Conservation (phyloP, 2,888 invertebrate species). For the Nipponacmea schrenckii region DNA sequence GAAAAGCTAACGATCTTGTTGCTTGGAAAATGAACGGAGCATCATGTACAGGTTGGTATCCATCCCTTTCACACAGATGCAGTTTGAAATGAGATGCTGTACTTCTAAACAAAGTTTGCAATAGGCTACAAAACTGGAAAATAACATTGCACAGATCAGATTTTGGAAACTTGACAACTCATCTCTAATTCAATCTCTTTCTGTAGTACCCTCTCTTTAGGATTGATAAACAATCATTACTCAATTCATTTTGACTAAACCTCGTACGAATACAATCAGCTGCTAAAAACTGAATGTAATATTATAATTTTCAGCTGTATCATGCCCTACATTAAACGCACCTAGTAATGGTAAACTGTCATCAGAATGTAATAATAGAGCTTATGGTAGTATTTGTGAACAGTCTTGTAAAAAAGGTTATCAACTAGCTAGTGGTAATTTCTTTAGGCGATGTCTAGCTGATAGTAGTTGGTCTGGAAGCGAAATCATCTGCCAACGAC, state of each 20-base stretch:
- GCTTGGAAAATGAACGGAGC: constrained; percentile 34
- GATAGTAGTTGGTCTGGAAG: constrained; percentile 42
- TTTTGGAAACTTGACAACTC: too few species aligned
- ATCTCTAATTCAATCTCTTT: too few species aligned
- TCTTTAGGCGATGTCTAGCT: constrained; percentile 32
- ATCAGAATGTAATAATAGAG: constrained; percentile 37
- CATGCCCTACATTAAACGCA: constrained; percentile 32
- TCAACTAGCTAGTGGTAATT: constrained; percentile 30
- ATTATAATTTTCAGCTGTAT: constrained; percentile 27
- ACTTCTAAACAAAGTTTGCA: too few species aligned
- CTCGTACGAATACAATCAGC: too few species aligned
- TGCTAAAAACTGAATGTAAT: neutral
- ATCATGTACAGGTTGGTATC: constrained; percentile 35
- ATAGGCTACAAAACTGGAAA: too few species aligned
- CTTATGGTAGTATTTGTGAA: constrained; percentile 30
- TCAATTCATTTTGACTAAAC: too few species aligned
- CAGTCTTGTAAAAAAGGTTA: constrained; percentile 39
- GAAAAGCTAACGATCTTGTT: constrained; percentile 20
- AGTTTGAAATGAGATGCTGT: neutral
- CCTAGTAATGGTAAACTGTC: constrained; percentile 35
- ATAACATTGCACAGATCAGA: too few species aligned
- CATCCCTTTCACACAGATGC: neutral
- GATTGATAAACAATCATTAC: too few species aligned
- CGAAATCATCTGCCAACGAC: constrained; percentile 24
- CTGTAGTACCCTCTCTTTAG: too few species aligned